Base-by-base conservation (phyloP, 2,797 vertebrate genomes). In the Pangasius djambal region DNA sequence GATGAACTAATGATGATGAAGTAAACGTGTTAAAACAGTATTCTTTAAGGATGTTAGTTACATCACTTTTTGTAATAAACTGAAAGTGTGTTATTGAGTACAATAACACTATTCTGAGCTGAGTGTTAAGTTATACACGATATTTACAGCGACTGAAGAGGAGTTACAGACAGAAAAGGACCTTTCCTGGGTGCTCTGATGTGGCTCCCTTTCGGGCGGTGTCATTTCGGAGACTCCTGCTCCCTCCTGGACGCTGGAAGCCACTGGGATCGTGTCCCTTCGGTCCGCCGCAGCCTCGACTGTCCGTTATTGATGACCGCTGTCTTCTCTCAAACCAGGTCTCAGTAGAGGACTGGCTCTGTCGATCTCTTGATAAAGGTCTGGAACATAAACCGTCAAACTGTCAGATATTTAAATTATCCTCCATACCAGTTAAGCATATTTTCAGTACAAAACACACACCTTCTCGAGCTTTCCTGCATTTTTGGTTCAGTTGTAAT, bases 271-370 rank as follows among this genome's bases (percentile, higher is more conserved):
- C 25, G 1, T 37, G 79, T 48, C 61, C 83, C 20, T 86, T 91
- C 20, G 59, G 50, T 77, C 44, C 57, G 0, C 28, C 4, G 44
- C 37, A 72, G 75, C 79, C 37, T 16, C 31, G 86, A 69, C 34
- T 63, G 72, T 89, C 89, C 44, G 69, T 52, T 28, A 52, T 3
- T 55, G 5, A 59, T 20, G 88, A 88, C 34, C 69, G 86, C 74
- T 81, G 91, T 37, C 89, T 89, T 52, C 67, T 89, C 8, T 88
- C 83, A n/a, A 91, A 91, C 91, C 91, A 92, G 88, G 88, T 88
- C 10, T 89, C 91, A 0, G 72, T 44, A 44, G 83, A 85, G 0
- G 87, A 77, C 31, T 67, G 87, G 44, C 65, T 65, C 3, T 48
- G 81, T 3, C 8, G 50, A 82, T 91, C 89, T 88, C 77, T 88